A percentile compares a stretch with the other conserved stretches of the same genome.
Evolutionary conservation across 2,113 vertebrate genomes (phyloP).

Genomic region (Budorcas taxicolor): DNA sequence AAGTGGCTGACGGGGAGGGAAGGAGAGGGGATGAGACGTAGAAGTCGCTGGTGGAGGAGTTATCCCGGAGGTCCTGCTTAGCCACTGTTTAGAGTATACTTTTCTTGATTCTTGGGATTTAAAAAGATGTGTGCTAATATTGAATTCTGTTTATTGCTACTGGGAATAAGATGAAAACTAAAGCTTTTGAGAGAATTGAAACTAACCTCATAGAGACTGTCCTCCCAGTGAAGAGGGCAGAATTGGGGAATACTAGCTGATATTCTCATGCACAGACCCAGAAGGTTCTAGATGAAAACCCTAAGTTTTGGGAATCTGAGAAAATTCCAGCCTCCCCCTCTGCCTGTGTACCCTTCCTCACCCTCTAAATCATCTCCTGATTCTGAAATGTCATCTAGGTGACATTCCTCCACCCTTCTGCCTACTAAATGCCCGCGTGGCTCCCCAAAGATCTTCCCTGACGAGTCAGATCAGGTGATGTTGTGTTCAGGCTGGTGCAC

Average conservation of each 20-base stretch:
- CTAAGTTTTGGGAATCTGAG: background rate
- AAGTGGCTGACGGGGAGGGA: too few relatives aligned
- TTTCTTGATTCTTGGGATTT: background rate
- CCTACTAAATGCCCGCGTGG: background rate
- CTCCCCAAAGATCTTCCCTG: conserved; percentile 39
- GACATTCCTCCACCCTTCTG: conserved; percentile 22
- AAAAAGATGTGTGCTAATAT: background rate
- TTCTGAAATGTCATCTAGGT: conserved; percentile 15
- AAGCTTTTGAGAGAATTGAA: background rate
- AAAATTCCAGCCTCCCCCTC: background rate
- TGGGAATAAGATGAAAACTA: background rate
- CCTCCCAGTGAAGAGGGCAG: background rate
- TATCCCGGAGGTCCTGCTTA: background rate
- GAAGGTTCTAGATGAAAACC: background rate
- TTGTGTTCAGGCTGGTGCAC: background rate
- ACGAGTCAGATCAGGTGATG: background rate
- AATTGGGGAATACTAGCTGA: background rate
- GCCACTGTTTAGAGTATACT: background rate
- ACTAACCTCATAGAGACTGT: background rate
- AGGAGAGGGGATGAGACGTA: background rate
- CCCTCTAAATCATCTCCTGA: background rate
- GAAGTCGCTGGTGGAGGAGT: background rate
- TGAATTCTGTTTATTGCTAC: background rate
- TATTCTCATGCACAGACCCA: background rate
- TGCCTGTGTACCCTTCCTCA: background rate